Evolutionary conservation across 2,797 vertebrate species (phyloP), one percentile per base, ranked within the genome.

Genomic region (Iguana delicatissima): DNA sequence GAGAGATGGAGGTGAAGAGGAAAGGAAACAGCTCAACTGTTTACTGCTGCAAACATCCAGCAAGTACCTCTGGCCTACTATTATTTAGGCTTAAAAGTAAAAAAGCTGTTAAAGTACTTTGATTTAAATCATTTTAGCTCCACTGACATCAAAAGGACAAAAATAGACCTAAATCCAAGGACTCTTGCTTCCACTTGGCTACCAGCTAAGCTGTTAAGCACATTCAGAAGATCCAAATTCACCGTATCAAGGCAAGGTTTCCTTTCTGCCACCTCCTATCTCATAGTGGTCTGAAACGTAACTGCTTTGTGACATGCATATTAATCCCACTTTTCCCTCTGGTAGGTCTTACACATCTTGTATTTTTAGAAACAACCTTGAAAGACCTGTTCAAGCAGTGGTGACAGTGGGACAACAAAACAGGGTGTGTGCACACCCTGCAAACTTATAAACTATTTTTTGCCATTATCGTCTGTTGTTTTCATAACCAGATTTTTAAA

Each of bases 11-110:
- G 87, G 57, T 73, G 90, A 77, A 86, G 4, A 73, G 32, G 4
- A 0, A 92, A 92, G 92, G 86, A 94, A 93, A 90, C n/a, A 26
- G 72, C 32, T 85, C 73, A 94, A 94, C 93, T 93, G 93, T 94
- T 95, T 94, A 32, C 94, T 32, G 0, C 93, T 94, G 92, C 91
- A 76, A 67, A 0, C 90, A 92, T 69, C 35, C 13, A 84, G 85
- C 38, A 2, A 91, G 89, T 67, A 46, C 91, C 29, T 52, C 93
- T 94, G 94, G 95, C 94, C 95, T 95, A 9, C 93, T 14, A 93
- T 91, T 93, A 93, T 94, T 77, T 92, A n/a, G 73, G 74, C 59
- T 42, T 24, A 79, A 79, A 88, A 80, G 0, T 38, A 95, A 50
- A 81, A 72, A 62, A 50, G 29, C 73, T 35, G 35, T 32, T 64